Base-by-base conservation (phyloP, 2,888 invertebrate species). In the Idaea dimidiata region DNA sequence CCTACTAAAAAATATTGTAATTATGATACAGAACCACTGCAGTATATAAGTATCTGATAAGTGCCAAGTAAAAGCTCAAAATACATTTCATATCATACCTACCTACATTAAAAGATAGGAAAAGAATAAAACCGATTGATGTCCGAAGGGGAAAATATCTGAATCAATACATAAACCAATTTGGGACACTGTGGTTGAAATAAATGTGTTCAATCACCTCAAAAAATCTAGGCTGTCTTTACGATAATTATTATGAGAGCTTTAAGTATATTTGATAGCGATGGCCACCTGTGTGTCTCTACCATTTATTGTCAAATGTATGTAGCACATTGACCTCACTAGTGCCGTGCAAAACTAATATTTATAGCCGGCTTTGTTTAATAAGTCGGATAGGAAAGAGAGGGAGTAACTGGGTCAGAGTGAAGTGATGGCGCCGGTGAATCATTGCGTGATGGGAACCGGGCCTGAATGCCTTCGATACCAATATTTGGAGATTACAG, bases 381-480 rank as follows among this genome's bases (percentile, higher is more conserved):
- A 56, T 70, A 31, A 31, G 55, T 63, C 68, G 67, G 57, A 62
- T 59, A 18, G 62, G 68, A 73, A 64, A 70, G 64, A 72, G 69
- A 72, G 64, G 64, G 64, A 58, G 58, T 61, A 65, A 69, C 67
- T 65, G 65, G 68, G 68, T 66, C 72, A 72, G 70, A 69, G 62
- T 66, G 66, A 70, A 68, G 61, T 66, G 67, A 67, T 72, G 69
- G 70, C 63, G 68, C 59, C 63, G 63, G 64, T 80, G 76, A 78
- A 73, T 78, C 77, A 81, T 81, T 74, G 81, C 81, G 77, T 79
- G 80, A 76, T 72, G 67, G 71, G 68, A 76, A 69, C 71, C 64
- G 67, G 62, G 68, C 63, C 65, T 67, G 66, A 69, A 62, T 71
- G 76, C 62, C 75, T 72, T 69, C 69, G 66, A 74, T 77, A 72